Conservation (phyloP, 1,140 invertebrate species). For the Cydia amplana region DNA sequence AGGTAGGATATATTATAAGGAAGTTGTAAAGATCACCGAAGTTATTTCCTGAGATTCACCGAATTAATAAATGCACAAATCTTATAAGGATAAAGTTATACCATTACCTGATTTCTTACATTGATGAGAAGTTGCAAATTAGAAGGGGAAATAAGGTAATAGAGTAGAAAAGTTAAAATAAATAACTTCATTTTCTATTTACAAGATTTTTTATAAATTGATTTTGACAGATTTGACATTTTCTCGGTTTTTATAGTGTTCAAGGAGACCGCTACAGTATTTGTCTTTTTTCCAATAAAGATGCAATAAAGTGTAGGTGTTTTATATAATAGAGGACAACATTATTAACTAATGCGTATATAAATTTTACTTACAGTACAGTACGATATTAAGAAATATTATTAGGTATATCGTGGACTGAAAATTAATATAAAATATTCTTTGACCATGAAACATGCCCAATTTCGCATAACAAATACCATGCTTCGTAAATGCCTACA, state of each 20-base stretch:
- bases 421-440: no score
- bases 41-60: background rate
- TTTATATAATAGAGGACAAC: no score
- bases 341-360: no score
- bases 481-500: background rate
- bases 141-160: constrained; percentile 48
- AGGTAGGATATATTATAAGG: background rate
- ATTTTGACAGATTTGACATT: constrained; percentile 26
- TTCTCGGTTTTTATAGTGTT: constrained; percentile 15
- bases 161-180: constrained; percentile 43
- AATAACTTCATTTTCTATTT: constrained; percentile 40
- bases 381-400: no score
- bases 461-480: background rate
- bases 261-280: background rate
- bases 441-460: background rate
- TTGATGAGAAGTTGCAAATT: constrained; percentile 71
- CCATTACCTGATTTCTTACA: constrained; percentile 68
- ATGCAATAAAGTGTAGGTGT: no score
- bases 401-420: no score
- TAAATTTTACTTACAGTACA: no score
- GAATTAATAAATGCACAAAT: background rate
- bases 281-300: no score
- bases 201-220: constrained; percentile 37
- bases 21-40: constrained; percentile 8
- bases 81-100: background rate